phyloP scores from a whole-genome alignment of 37 sponge, comb jelly and placozoan genomes.

The Spongia lamella region DNA sequence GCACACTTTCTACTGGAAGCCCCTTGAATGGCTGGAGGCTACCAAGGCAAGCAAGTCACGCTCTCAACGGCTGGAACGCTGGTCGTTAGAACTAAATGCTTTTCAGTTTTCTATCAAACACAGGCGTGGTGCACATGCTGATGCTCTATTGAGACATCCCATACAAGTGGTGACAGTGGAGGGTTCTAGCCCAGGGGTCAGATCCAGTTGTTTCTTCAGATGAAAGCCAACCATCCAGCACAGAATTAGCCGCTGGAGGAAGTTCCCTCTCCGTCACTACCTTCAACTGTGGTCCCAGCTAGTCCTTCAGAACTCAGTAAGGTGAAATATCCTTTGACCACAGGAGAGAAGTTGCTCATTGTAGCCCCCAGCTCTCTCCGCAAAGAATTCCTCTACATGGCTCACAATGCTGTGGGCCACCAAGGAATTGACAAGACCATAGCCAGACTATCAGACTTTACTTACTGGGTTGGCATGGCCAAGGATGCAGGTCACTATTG shows the following conservation, averaged over 20 bases:
- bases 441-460: not conserved
- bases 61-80: slow-evolving; percentile 5
- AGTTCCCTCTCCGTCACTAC: not conserved
- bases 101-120: not conserved
- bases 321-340: not conserved
- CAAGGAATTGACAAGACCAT: slow-evolving; percentile 1
- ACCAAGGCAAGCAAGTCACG: not conserved
- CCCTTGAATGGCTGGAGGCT: not conserved
- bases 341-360: slow-evolving; percentile 2
- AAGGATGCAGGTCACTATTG: not conserved
- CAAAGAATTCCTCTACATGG: not conserved
- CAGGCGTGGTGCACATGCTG: not conserved
- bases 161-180: too few species aligned
- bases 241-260: not conserved
- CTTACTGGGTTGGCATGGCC: slow-evolving; percentile 1
- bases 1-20: not conserved
- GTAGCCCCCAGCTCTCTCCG: not conserved
- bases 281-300: not conserved
- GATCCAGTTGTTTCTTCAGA: not conserved
- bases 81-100: not conserved
- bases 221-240: not conserved
- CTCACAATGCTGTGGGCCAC: not conserved
- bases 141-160: not conserved
- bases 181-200: too few species aligned
- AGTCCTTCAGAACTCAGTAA: not conserved